These are phyloP conservation scores for Thunnus albacares DNA, from an alignment of 2,797 vertebrate genomes.

Conservation along the genomic window DNA sequence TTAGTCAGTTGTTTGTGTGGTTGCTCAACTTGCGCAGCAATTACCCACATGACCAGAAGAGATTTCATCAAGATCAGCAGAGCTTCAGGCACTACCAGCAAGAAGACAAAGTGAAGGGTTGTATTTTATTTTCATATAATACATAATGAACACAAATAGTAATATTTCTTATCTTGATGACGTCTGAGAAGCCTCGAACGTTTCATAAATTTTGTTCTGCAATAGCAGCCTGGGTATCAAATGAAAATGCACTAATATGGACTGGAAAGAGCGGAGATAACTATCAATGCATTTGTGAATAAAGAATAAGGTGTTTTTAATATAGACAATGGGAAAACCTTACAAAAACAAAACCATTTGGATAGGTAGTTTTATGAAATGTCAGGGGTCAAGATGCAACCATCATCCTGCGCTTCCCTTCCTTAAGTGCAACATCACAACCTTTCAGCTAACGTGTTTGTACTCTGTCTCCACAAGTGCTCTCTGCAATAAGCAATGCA, in stretches of 20 bases:
- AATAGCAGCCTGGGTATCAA: too few relatives aligned
- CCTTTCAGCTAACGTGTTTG: slow-evolving; percentile 24
- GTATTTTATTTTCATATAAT: not conserved
- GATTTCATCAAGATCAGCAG: slow-evolving; percentile 3
- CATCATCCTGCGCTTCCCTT: not conserved
- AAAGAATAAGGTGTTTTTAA: not conserved
- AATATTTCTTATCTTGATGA: not conserved
- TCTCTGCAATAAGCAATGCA: slow-evolving; percentile 20
- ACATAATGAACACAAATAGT: not conserved
- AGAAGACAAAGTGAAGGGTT: not conserved
- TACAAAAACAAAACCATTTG: not conserved
- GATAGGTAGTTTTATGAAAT: not conserved
- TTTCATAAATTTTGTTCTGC: not conserved
- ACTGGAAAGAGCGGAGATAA: not conserved
- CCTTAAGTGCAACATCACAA: not conserved
- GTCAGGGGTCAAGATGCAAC: not conserved
- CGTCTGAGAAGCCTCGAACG: not conserved
- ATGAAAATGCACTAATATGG: not conserved
- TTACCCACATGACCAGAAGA: slow-evolving; percentile 18
- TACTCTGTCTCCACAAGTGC: slow-evolving; percentile 29
- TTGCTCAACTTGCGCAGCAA: not conserved
- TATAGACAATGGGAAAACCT: not conserved
- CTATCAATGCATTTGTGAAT: not conserved
- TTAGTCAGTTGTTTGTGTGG: slow-evolving; percentile 8
- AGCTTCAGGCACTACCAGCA: not conserved